Evolutionary conservation across 2,113 vertebrate species (phyloP).

Genomic region (Syngnathoides biaculeatus): DNA sequence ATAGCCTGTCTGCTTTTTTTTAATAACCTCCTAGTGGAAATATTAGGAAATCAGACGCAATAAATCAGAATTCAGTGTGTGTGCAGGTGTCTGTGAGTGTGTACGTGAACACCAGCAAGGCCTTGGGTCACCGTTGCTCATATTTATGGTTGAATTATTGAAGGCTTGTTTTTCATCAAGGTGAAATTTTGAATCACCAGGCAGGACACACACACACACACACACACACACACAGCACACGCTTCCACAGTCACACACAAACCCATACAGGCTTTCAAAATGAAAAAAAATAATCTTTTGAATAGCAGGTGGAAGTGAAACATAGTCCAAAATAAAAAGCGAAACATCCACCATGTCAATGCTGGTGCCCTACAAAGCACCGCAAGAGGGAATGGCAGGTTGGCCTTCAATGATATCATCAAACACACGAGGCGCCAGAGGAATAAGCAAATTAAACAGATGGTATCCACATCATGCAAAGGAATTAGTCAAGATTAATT

Average conservation of each 20-base stretch:
- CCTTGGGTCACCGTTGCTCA: slow-evolving; percentile 31
- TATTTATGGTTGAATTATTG: slow-evolving; percentile 55
- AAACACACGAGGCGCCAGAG: not conserved
- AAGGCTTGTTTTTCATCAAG: slow-evolving; percentile 56
- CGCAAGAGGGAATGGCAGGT: not conserved
- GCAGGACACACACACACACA: slow-evolving; percentile 3
- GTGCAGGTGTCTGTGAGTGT: not conserved
- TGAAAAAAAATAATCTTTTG: slow-evolving; percentile 30
- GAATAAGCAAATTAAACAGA: not conserved
- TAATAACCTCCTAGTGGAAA: not conserved
- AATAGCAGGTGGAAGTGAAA: slow-evolving; percentile 9
- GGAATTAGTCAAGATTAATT: not conserved
- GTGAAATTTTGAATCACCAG: slow-evolving; percentile 32
- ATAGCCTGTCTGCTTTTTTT: not conserved
- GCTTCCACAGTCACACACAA: slow-evolving; percentile 5
- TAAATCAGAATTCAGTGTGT: not conserved
- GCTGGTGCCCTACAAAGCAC: not conserved
- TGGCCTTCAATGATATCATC: not conserved
- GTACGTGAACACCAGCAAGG: not conserved
- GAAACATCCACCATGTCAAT: slow-evolving; percentile 1
- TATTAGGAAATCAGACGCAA: not conserved
- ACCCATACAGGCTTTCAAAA: slow-evolving; percentile 7
- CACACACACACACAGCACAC: not conserved
- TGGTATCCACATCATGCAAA: not conserved
- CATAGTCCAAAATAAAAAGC: slow-evolving; percentile 22